phyloP scores from a whole-genome alignment of 2,888 invertebrate species.

The Ethmia dodecea region DNA sequence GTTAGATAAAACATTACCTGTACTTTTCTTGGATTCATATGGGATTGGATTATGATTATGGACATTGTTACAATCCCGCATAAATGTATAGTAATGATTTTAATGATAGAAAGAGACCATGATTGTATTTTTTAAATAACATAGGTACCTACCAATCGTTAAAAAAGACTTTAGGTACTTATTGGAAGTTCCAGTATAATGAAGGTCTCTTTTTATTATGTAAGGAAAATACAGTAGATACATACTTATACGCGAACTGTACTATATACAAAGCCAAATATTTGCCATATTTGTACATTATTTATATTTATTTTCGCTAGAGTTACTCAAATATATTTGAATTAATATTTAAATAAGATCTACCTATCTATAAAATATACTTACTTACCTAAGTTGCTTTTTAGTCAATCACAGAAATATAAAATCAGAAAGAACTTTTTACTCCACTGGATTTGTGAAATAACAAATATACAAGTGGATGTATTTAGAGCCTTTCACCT shows the following conservation, averaged over 20 bases:
- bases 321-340: too few relatives aligned
- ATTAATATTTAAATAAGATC: too few relatives aligned
- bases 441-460: constrained; percentile 65
- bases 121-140: too few relatives aligned
- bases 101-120: too few relatives aligned
- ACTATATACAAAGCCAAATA: constrained; percentile 66
- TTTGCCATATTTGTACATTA: constrained; percentile 72
- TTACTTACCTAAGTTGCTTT: constrained; percentile 7
- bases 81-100: too few relatives aligned
- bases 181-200: not conserved
- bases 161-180: too few relatives aligned
- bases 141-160: too few relatives aligned
- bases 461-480: constrained; percentile 62
- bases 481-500: constrained; percentile 49
- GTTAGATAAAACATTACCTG: too few relatives aligned
- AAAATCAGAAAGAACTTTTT: constrained; percentile 41
- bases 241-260: constrained; percentile 3
- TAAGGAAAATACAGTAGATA: too few relatives aligned
- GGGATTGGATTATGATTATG: too few relatives aligned
- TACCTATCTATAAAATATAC: constrained; percentile 20
- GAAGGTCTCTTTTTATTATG: not conserved
- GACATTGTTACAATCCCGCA: not conserved
- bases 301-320: constrained; percentile 55
- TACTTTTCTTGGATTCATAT: too few relatives aligned
- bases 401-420: constrained; percentile 9